Evolutionary conservation across 1,140 invertebrate species (phyloP).

Genomic region (Drosophila fuyamai): DNA sequence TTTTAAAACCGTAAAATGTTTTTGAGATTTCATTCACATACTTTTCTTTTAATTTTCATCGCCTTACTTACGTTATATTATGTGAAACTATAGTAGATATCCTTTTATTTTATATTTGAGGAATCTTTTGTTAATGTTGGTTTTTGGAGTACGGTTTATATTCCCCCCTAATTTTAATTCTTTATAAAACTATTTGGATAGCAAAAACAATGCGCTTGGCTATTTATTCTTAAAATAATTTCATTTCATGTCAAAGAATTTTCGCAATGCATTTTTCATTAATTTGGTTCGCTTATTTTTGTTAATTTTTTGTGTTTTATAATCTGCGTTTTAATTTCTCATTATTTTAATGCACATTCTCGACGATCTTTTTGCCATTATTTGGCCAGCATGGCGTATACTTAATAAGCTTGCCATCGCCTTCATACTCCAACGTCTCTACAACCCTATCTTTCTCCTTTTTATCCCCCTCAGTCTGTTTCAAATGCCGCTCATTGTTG

Average conservation of each 20-base stretch:
- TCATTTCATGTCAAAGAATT: conserved; percentile 13
- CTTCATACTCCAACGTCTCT: conserved; percentile 7
- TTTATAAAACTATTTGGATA: neutral
- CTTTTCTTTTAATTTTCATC: no score
- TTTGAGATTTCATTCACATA: no score
- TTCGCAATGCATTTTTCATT: conserved; percentile 8
- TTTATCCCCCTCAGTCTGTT: conserved; percentile 20
- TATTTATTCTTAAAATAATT: neutral
- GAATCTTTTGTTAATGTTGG: no score
- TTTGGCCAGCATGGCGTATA: conserved; percentile 49
- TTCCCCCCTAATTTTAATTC: no score
- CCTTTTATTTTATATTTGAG: no score
- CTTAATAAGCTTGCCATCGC: conserved; percentile 50
- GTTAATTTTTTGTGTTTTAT: conserved; percentile 10
- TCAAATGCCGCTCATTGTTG: conserved; percentile 37
- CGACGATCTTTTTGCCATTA: conserved; percentile 31
- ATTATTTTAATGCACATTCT: conserved; percentile 60
- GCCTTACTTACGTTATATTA: no score
- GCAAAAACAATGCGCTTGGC: no score
- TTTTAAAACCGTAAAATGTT: no score
- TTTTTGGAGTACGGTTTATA: no score
- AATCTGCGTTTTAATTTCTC: conserved; percentile 52
- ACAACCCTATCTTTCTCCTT: neutral
- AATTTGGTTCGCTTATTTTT: neutral
- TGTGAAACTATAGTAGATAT: no score